phyloP scores from a whole-genome alignment of 2,888 invertebrate genomes.

The Metacarcinus magister region DNA sequence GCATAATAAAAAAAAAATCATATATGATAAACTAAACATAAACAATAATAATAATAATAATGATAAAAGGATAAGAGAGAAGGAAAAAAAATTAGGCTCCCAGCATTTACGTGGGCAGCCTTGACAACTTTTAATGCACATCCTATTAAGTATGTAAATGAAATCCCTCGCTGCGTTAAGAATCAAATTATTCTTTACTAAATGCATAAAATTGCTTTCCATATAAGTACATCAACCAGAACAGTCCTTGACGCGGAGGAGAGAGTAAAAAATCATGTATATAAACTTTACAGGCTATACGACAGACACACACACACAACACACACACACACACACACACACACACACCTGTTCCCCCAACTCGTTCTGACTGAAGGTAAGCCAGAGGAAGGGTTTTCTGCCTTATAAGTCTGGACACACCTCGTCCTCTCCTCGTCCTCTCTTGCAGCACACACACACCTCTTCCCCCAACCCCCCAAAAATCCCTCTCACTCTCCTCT shows the following conservation, averaged over 20 bases:
- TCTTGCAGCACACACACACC: neutral
- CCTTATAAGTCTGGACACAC: neutral
- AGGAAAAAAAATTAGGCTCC: neutral
- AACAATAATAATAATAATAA: neutral
- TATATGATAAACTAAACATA: neutral
- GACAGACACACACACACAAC: neutral
- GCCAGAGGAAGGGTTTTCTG: neutral
- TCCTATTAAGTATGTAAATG: conserved; percentile 16
- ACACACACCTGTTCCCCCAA: conserved; percentile 6
- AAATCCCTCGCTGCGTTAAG: conserved; percentile 3
- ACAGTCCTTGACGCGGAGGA: neutral
- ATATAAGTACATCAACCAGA: neutral
- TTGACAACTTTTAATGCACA: neutral
- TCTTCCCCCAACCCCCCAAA: no score
- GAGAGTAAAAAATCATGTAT: neutral
- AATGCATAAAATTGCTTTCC: conserved; percentile 15
- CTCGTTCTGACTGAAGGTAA: conserved; percentile 45
- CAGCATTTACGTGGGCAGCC: neutral
- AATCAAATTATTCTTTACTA: neutral
- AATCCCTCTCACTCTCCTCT: no score
- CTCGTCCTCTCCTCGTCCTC: neutral
- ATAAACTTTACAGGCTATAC: neutral
- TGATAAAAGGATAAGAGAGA: neutral
- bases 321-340: conserved; percentile 48
- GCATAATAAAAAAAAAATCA: neutral